Evolutionary conservation across 2,797 vertebrate genomes (phyloP), one percentile per base, ranked within the genome.

Genomic region (Cuculus canorus): DNA sequence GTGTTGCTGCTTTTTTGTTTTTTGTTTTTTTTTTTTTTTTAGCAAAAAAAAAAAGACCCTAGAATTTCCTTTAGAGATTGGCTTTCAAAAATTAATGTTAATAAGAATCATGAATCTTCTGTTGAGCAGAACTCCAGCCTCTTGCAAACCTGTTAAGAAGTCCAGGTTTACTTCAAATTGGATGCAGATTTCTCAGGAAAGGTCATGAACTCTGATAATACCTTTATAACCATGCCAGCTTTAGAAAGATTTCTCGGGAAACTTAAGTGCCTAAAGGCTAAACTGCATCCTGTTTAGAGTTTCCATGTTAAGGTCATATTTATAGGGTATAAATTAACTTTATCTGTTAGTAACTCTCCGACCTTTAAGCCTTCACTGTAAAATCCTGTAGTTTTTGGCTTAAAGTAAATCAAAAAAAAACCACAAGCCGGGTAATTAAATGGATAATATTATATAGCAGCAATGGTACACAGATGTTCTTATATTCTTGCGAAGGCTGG

Each of bases 241-340:
- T 92, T 84, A 94, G 75, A 86, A 82, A 80, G 65, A 90, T 71
- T 92, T 94, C 91, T 92, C 68, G 53, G 82, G 73, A 91, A 95
- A 94, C 94, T 90, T 57, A 91, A 92, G 95, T 64, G 92, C 94
- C 95, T 86, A 90, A 93, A 95, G 96, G 93, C 92, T 95, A 82
- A 94, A 90, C 93, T 88, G 35, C 56, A 80, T 96, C 96, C 90
- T 94, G 86, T 48, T 91, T 70, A 88, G 73, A 94, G 89, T 35
- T 94, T 90, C 64, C 59, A 84, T 12, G 10, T 86, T 93, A 88
- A 91, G 66, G 92, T 82, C 73, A 71, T 76, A 64, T 91, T 92
- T 88, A 70, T 73, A 90, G 90, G 59, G 61, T 76, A 95, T 86
- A 91, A 91, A 96, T 96, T 88, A 91, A 71, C 45, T 95, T 84